phyloP scores from a whole-genome alignment of 2,888 invertebrate species.

The Drosophila parthenogenetica region DNA sequence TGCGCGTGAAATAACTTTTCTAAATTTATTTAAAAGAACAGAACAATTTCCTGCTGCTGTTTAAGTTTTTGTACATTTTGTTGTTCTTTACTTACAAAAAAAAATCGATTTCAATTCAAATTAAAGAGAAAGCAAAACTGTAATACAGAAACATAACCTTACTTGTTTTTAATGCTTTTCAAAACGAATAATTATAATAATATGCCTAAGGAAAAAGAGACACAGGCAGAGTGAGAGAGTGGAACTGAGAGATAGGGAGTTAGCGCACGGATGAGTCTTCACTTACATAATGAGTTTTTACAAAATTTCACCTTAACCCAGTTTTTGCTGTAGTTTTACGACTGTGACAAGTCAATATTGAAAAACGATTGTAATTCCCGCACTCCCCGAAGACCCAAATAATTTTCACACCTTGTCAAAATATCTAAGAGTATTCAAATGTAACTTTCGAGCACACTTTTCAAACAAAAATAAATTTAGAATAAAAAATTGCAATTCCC shows the following conservation, averaged over 20 bases:
- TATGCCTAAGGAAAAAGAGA: background rate
- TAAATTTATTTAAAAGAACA: constrained; percentile 21
- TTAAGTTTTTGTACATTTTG: background rate
- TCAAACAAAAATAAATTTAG: background rate
- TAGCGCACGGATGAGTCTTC: background rate
- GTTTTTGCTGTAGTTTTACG: constrained; percentile 60
- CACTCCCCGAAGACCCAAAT: constrained; percentile 49
- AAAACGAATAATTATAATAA: constrained; percentile 4
- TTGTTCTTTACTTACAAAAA: background rate
- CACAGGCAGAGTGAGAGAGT: background rate
- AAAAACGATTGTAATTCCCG: constrained; percentile 59
- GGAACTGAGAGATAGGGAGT: background rate
- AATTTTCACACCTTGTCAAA: constrained; percentile 64
- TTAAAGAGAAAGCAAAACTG: background rate
- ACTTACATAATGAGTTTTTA: constrained; percentile 25
- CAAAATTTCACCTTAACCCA: constrained; percentile 52
- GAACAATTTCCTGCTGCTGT: background rate
- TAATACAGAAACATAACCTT: background rate
- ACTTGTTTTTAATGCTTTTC: no score
- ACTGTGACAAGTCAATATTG: constrained; percentile 62
- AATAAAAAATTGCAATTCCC: no score
- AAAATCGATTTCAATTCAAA: constrained; percentile 3
- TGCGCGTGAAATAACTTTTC: constrained; percentile 24
- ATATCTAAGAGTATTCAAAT: background rate
- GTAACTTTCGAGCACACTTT: background rate